Conservation (phyloP, 1,140 invertebrate genomes). For the Pseudachorutes palmiensis region DNA sequence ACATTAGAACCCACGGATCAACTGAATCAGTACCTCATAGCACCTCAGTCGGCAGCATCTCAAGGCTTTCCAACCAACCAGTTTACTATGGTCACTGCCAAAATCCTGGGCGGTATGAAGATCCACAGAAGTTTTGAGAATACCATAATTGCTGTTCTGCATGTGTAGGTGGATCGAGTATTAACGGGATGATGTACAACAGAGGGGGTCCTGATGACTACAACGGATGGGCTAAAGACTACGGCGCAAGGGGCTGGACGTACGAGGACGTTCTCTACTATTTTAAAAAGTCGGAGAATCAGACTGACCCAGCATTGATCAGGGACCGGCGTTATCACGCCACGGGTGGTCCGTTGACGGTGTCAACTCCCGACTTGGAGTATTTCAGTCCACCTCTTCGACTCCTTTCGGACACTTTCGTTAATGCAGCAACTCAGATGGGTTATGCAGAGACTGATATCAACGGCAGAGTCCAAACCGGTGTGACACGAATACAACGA, state of each 20-base stretch:
- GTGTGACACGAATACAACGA: not conserved
- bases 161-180: not conserved
- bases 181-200: slow-evolving; percentile 5
- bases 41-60: not conserved
- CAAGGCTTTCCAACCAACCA: not conserved
- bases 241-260: not conserved
- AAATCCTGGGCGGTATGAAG: not conserved
- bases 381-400: not conserved
- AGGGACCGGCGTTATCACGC: not conserved
- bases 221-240: slow-evolving; percentile 1
- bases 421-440: not conserved
- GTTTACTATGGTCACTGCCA: not conserved
- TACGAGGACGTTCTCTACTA: not conserved
- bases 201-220: not conserved
- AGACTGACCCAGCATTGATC: not conserved
- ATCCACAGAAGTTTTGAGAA: not conserved
- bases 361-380: not conserved
- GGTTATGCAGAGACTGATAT: not conserved
- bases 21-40: not conserved
- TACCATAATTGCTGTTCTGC: not conserved
- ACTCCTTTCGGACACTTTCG: not conserved
- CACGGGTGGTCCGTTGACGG: not conserved
- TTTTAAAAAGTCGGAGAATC: slow-evolving; percentile 2
- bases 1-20: not conserved
- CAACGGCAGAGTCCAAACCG: not conserved